Conservation (phyloP, 2,888 invertebrate genomes). For the Cryptus viduatorius region DNA sequence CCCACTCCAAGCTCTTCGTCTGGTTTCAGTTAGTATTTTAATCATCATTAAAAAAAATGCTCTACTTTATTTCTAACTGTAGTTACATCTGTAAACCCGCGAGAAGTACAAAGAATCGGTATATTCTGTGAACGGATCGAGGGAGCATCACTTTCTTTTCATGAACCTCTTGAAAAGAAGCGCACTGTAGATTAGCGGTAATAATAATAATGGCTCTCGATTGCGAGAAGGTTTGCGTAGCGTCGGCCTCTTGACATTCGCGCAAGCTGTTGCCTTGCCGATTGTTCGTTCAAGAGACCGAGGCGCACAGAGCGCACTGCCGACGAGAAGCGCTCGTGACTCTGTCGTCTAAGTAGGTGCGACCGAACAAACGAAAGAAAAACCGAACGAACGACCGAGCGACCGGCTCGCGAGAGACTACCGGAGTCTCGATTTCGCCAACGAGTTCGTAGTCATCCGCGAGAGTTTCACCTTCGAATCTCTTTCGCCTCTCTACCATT, state of each 20-base stretch:
- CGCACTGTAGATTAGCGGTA: not conserved
- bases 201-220: not conserved
- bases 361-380: slow-evolving; percentile 28
- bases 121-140: not conserved
- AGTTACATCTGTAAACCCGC: too few relatives aligned
- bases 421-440: slow-evolving; percentile 26
- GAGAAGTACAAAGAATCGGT: not conserved
- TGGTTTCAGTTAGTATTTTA: too few relatives aligned
- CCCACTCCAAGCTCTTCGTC: too few relatives aligned
- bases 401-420: slow-evolving; percentile 35
- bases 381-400: slow-evolving; percentile 33
- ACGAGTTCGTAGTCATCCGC: slow-evolving; percentile 23
- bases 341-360: slow-evolving; percentile 35
- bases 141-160: not conserved
- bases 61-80: too few relatives aligned
- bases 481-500: slow-evolving; percentile 21
- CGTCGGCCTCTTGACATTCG: slow-evolving; percentile 37
- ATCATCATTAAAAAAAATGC: too few relatives aligned
- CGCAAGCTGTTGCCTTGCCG: slow-evolving; percentile 6
- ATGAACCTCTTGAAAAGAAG: not conserved
- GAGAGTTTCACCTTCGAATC: slow-evolving; percentile 53
- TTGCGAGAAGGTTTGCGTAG: slow-evolving; percentile 4
- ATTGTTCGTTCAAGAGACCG: slow-evolving; percentile 13
- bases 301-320: slow-evolving; percentile 1
- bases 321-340: slow-evolving; percentile 33